These are phyloP conservation scores for Neelides sp. DNA, from an alignment of 1,140 invertebrate species.

Conservation along the genomic window DNA sequence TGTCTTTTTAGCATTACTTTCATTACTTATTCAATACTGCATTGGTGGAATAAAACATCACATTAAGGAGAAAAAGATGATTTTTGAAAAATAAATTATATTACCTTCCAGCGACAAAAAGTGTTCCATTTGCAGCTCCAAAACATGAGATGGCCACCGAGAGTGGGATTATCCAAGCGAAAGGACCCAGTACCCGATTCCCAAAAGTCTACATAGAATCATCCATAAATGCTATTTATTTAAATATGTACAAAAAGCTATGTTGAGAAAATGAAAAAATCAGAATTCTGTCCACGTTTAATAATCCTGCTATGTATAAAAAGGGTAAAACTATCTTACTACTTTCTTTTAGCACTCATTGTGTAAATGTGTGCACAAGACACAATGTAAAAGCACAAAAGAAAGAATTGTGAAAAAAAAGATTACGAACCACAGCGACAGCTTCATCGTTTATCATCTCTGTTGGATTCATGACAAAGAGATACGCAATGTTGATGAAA, in stretches of 20 bases:
- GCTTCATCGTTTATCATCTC: constrained; percentile 76
- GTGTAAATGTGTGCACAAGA: background rate
- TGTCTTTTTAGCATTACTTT: too few relatives aligned
- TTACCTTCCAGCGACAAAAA: constrained; percentile 75
- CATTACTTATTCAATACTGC: too few relatives aligned
- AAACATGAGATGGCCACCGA: constrained; percentile 93
- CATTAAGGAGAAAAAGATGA: too few relatives aligned
- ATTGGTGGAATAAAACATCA: too few relatives aligned
- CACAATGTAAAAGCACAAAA: background rate
- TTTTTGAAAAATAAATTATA: too few relatives aligned
- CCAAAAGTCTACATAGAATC: constrained; percentile 59
- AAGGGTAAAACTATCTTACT: background rate
- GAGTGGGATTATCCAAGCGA: constrained; percentile 73
- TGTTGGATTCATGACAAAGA: constrained; percentile 84
- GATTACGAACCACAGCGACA: constrained; percentile 75
- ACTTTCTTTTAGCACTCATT: too few relatives aligned
- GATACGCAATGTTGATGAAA: constrained; percentile 88
- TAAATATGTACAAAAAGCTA: too few relatives aligned
- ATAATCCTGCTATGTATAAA: background rate
- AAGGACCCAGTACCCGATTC: constrained; percentile 65
- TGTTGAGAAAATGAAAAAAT: background rate
- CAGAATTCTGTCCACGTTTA: background rate
- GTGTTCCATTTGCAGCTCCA: constrained; percentile 89
- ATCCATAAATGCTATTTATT: too few relatives aligned
- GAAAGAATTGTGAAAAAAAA: background rate